Evolutionary conservation across 1,140 invertebrate genomes (phyloP).

Genomic region (Aphelinus certus): DNA sequence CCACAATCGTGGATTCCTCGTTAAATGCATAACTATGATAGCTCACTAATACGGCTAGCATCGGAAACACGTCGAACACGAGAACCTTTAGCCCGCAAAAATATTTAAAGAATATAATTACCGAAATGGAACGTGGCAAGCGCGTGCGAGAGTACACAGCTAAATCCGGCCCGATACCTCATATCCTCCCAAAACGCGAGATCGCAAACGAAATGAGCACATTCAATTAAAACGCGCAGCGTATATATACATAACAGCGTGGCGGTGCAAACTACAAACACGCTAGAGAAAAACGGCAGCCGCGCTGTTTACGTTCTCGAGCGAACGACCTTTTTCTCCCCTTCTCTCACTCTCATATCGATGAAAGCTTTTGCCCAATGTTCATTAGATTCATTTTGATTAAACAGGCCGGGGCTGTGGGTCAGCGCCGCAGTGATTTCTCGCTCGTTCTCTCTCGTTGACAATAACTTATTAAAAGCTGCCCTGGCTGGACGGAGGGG

Average conservation of each 20-base stretch:
- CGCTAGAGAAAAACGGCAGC: background rate
- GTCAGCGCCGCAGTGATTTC: conserved; percentile 4
- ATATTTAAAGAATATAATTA: no score
- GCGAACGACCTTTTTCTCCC: conserved; percentile 2
- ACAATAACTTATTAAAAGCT: conserved; percentile 26
- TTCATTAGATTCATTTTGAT: conserved; percentile 30
- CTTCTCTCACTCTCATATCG: background rate
- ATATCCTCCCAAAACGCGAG: no score
- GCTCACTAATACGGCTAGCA: no score
- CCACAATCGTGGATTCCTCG: no score
- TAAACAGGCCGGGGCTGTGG: background rate
- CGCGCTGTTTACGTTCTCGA: conserved; percentile 15
- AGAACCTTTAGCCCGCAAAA: no score
- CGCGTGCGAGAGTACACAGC: no score
- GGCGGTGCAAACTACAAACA: conserved; percentile 6
- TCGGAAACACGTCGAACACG: no score
- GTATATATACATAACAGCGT: no score
- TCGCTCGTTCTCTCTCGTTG: background rate
- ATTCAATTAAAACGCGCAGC: conserved; percentile 17
- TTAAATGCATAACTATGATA: no score
- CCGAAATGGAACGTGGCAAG: no score
- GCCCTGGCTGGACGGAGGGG: background rate
- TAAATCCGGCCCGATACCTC: no score
- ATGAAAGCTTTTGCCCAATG: conserved; percentile 13
- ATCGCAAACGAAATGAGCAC: background rate